These are phyloP conservation scores for Anaspis maculata DNA, from an alignment of 2,888 invertebrate species.

Conservation along the genomic window DNA sequence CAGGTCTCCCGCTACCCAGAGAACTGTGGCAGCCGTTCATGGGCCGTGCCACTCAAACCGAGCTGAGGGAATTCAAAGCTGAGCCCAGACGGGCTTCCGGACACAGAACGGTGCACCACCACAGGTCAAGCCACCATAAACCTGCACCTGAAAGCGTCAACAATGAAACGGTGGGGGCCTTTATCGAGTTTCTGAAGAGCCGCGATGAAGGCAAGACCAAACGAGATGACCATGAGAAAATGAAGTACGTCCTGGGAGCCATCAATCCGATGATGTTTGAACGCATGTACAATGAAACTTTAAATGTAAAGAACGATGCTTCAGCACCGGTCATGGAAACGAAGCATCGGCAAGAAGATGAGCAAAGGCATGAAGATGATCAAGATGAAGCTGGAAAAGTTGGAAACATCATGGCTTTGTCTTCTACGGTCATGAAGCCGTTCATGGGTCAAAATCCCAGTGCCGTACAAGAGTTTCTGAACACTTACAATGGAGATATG, in stretches of 20 bases:
- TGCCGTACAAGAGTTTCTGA: conserved; percentile 9
- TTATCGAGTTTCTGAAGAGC: conserved; percentile 1
- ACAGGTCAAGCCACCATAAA: no score
- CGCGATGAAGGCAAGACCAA: conserved; percentile 2
- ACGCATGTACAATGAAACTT: conserved; percentile 20
- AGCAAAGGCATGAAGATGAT: no score
- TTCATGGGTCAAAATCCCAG: conserved; percentile 22
- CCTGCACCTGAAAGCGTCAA: neutral
- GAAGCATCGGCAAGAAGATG: neutral
- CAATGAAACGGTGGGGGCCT: conserved; percentile 7
- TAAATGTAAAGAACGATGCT: conserved; percentile 9
- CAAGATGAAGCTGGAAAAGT: no score
- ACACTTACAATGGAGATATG: conserved; percentile 7
- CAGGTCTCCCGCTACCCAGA: conserved; percentile 16
- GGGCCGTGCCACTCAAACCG: conserved; percentile 15
- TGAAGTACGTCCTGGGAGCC: conserved; percentile 19
- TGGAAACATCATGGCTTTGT: no score
- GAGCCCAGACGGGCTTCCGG: no score
- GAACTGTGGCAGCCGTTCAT: conserved; percentile 25
- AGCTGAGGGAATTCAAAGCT: conserved; percentile 14
- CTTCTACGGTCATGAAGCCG: no score
- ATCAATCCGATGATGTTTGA: conserved; percentile 25
- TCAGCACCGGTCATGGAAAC: neutral
- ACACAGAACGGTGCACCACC: no score
- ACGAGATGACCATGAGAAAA: neutral